Evolutionary conservation across 2,888 invertebrate species (phyloP).

Genomic region (Ariolimax columbianus): DNA sequence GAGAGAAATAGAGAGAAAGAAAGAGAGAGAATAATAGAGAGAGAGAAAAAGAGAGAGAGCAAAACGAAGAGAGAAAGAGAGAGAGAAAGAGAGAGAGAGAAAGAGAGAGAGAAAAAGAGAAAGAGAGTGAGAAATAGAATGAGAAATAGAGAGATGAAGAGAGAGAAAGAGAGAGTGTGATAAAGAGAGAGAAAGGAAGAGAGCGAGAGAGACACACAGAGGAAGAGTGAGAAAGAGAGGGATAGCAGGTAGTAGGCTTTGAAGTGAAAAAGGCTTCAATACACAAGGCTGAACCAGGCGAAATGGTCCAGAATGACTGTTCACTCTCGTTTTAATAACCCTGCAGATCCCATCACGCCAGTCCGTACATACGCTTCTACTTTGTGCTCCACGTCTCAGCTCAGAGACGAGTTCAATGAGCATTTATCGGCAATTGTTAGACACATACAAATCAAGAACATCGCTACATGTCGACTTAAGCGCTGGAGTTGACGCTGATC

Average conservation of each 20-base stretch:
- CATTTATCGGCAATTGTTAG: no score
- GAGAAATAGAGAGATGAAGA: neutral
- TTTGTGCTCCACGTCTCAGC: no score
- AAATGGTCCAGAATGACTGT: no score
- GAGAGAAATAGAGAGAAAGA: neutral
- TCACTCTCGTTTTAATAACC: no score
- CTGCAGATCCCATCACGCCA: no score
- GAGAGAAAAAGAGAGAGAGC: neutral
- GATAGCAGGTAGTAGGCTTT: neutral
- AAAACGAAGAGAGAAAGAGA: neutral
- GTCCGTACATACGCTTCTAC: no score
- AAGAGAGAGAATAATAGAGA: neutral
- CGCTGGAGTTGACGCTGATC: no score
- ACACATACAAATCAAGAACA: no score
- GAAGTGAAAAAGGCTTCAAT: no score
- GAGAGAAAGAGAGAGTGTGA: neutral
- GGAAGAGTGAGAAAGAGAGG: neutral
- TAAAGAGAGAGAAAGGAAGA: neutral
- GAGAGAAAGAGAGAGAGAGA: neutral
- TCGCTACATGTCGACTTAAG: no score
- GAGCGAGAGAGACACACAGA: neutral
- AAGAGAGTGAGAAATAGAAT: neutral
- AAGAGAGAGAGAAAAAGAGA: neutral
- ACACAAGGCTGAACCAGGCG: no score
- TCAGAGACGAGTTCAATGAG: no score